These are phyloP conservation scores for Zaprionus davidi DNA, from an alignment of 1,140 invertebrate genomes.

Conservation along the genomic window DNA sequence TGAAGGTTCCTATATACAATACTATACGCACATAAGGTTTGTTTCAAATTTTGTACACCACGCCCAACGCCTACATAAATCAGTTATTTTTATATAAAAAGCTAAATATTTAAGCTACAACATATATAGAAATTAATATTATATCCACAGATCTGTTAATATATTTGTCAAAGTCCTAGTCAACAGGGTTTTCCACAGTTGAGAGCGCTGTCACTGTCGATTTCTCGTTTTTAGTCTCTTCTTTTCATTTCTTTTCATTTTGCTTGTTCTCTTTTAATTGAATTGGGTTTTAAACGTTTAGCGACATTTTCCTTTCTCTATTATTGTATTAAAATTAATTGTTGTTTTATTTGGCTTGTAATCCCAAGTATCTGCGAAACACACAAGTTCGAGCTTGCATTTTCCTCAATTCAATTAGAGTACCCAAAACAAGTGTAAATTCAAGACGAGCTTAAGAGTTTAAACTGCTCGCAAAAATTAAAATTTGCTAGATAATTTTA, in stretches of 20 bases:
- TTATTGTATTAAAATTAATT: neutral
- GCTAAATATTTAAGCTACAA: no score
- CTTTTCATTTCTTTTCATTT: neutral
- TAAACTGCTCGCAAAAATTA: neutral
- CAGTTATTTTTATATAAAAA: no score
- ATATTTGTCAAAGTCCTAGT: no score
- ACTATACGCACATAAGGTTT: no score
- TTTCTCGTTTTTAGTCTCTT: neutral
- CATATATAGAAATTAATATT: no score
- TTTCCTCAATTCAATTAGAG: neutral
- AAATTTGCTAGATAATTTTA: neutral
- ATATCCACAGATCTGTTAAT: no score
- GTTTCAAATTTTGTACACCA: no score
- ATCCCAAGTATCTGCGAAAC: neutral
- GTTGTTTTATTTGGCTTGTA: neutral
- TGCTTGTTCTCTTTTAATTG: neutral
- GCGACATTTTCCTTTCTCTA: neutral
- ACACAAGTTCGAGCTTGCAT: neutral
- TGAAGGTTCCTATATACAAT: no score
- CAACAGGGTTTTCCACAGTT: no score
- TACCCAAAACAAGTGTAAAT: neutral
- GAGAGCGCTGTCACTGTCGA: no score
- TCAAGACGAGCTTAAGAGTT: neutral
- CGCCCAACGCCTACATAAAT: no score
- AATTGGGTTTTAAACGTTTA: no score